Evolutionary conservation across 2,888 invertebrate species (phyloP), one percentile per base, ranked within the genome.

Genomic region (Neoaliturus tenellus): DNA sequence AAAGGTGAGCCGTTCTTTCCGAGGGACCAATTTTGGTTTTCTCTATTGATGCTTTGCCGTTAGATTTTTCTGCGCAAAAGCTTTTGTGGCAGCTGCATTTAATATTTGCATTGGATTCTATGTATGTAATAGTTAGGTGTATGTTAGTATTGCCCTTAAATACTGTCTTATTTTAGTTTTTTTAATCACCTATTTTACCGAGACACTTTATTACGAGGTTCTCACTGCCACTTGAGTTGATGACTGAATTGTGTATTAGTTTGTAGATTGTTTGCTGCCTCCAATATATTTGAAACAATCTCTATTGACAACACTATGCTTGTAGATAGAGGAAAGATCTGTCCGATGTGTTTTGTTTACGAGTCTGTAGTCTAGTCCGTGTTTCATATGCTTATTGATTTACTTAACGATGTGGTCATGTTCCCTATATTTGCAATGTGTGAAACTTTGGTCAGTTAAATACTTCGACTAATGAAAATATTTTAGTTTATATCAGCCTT

Each of bases 51-150:
- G 78, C 78, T 78, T 78, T 78, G 78, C 51, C 55, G 78, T 82
- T 82, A 82, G 82, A 82, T 28, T 20, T 82, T 82, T 73, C 82
- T 82, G 71, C 82, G 55, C 73, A 82, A 82, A 71, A 82, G 82
- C 82, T 82, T 82, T 82, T 82, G 73, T 82, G 82, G 82, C 82
- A 82, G 82, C 82, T 73, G 82, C 82, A 82, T 82, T 73, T 82
- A 82, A 73, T 14, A 78, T 78, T 78, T 51, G 31, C 31, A 31
- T 51, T 78, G 51, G 78, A 48, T 51, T 78, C 55, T 51, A 78
- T 78, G 78, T 78, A 78, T 78, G 78, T 78, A 35, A 48, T 78
- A 78, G 78, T 51, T 78, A 78, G 78, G 78, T 78, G 78, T 78
- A 78, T 78, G 78, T 78, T 78, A 78, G 78, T 35, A 51, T 51